Base-by-base conservation (phyloP, 2,113 vertebrate species). In the Melanocharis versteri region DNA sequence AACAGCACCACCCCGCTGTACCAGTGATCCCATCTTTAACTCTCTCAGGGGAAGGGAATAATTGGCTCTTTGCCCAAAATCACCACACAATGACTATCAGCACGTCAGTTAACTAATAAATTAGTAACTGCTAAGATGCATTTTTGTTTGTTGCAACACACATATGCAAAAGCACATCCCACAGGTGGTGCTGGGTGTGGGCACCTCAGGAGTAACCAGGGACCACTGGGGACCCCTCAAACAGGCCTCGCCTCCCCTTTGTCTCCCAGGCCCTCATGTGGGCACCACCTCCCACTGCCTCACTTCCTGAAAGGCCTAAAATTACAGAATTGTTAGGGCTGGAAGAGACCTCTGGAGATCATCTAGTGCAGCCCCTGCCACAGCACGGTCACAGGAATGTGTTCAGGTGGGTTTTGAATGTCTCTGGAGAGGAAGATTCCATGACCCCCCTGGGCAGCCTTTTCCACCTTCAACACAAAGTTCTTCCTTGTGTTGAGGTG, bases 381-480 rank as follows among this genome's bases (percentile, higher is more conserved):
- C 45, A 28, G 53, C 24, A 60, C 8, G 23, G 28, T 66, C 53
- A 53, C 30, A 60, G 21, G 11, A 68, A 40, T 10, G 20, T 10
- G 7, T 26, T 20, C 20, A 15, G 16, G 48, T 15, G 35, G 20
- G 11, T 40, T 70, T 47, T 28, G n/a, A 62, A 54, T 39, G 24
- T 47, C 65, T 47, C 21, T 1, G 0, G 22, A 65, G 58, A 72
- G 33, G 19, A 72, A 66, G 28, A 47, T n/a, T 53, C 61, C 39
- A 53, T 0, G 0, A 17, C 7, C 20, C 35, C 21, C 61, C 28
- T 11, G 28, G 45, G 7, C 45, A 75, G 30, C 20, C 21, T 35
- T 60, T 76, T 54, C 21, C n/a, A 75, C 8, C 4, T 47, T 53
- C 28, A 47, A 0, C 1, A 1, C 68, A 11, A 60, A 76, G 40